Evolutionary conservation across 2,888 invertebrate species (phyloP).

Genomic region (Drosophila infuscata): DNA sequence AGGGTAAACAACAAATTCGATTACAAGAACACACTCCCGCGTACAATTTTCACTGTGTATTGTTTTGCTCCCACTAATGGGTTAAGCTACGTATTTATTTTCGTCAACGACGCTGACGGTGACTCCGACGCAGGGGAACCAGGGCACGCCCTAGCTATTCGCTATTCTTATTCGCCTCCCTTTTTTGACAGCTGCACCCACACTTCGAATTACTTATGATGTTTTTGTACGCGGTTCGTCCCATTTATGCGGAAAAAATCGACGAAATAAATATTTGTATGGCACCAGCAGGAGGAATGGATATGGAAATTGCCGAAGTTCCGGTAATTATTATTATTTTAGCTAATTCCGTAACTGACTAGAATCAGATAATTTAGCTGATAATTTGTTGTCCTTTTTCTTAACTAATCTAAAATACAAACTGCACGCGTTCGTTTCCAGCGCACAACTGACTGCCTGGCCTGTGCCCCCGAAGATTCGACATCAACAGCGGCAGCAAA

Average conservation of each 20-base stretch:
- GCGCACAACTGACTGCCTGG: slow-evolving; percentile 77
- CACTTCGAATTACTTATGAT: slow-evolving; percentile 57
- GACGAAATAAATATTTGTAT: slow-evolving; percentile 35
- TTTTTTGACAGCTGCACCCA: slow-evolving; percentile 53
- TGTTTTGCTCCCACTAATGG: slow-evolving; percentile 6
- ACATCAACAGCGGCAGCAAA: slow-evolving; percentile 41
- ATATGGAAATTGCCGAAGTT: slow-evolving; percentile 14
- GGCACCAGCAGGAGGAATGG: background rate
- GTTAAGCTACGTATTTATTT: background rate
- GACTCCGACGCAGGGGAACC: slow-evolving; percentile 13
- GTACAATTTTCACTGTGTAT: slow-evolving; percentile 14
- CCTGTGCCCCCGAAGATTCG: slow-evolving; percentile 55
- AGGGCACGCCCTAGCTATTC: slow-evolving; percentile 45
- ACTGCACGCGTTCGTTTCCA: slow-evolving; percentile 81
- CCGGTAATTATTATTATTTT: background rate
- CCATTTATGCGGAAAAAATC: slow-evolving; percentile 49
- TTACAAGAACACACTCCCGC: slow-evolving; percentile 26
- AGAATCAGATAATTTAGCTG: slow-evolving; percentile 24
- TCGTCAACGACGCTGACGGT: background rate
- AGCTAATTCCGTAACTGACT: slow-evolving; percentile 16
- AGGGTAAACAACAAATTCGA: slow-evolving; percentile 60
- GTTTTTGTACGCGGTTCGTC: slow-evolving; percentile 24
- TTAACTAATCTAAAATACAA: slow-evolving; percentile 52
- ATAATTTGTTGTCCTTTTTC: slow-evolving; percentile 10
- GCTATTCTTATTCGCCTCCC: slow-evolving; percentile 6